Base-by-base conservation (phyloP, 1,140 invertebrate genomes). In the Zaprionus gabonicus region DNA sequence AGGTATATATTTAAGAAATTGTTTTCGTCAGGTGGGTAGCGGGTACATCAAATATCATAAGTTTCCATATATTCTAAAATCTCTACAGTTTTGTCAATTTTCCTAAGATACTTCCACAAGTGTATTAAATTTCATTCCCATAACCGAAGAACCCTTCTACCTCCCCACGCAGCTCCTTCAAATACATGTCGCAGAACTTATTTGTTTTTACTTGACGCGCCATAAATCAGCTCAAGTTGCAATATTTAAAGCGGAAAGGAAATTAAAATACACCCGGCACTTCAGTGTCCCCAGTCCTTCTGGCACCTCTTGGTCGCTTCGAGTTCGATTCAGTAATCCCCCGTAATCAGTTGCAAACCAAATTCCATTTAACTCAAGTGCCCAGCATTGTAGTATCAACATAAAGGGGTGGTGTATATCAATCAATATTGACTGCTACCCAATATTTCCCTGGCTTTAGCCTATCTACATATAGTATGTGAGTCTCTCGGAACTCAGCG, bases 211-310 rank as follows among this genome's bases (percentile, higher is more conserved):
- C 53, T 56, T 56, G 56, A 27, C 67, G 31, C 49, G 62, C 68
- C 56, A 58, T 74, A 64, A 65, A 71, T 65, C 64, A 44, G n/a
- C 56, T 68, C 34, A 27, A 60, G 49, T 46, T 59, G 55, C 65
- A 59, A 58, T 59, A 72, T 72, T 71, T 59, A 68, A 73, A 60
- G 64, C 36, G 36, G 55, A 59, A 51, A 72, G 13, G 23, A 28
- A 73, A 60, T 44, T 56, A 41, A 74, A 69, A 55, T 41, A 73
- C 60, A 17, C n/a, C 57, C 58, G 63, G 9, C 27, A 68, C 41
- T 58, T 59, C 55, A 49, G n/a, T 15, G 28, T 34, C 9, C 31
- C 31, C 31, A 34, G 31, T 34, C 31, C 31, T 34, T 9, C 2
- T 34, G 31, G 31, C 31, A 27, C 28, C 20, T 15, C 31, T 59